Evolutionary conservation across 2,888 invertebrate genomes (phyloP), one percentile per base, ranked within the genome.

Genomic region (Trichacis sp.): DNA sequence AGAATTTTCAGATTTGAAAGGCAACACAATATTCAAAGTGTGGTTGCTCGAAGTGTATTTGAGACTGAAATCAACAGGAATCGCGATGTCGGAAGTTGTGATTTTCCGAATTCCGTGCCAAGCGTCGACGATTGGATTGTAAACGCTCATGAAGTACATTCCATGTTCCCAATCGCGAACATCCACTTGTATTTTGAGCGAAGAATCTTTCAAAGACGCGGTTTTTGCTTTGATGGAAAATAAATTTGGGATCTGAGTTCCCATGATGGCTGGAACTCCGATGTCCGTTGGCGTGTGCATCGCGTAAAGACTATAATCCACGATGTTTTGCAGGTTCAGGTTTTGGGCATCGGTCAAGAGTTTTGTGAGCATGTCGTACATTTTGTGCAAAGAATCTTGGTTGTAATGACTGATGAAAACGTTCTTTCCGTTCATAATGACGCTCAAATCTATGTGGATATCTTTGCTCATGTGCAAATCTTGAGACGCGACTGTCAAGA

Each of bases 71-170:
- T 58, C 29, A 78, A 60, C 5, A 0, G 85, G 84, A n/a, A 82
- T 9, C 30, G 68, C 70, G 1, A 66, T 30, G 51, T 86, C 84
- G 6, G 73, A 64, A 0, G 77, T 64, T 2, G 77, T 72, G 2
- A 76, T 69, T 52, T 80, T 78, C 20, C 75, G 72, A 51, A 86
- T 69, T 8, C 85, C 84, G 66, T 87, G 86, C 84, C 83, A 84
- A 19, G 79, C 69, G 66, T 86, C 83, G 2, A 74, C 74, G 46
- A 87, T 72, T 0, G 87, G 85, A 76, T 87, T 86, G 73, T 85
- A 85, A 46, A 85, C 73, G n/a, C 76, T 74, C 64, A 86, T 76
- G 18, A 77, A 79, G 49, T 79, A 75, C 19, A 77, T 75, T 0
- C 76, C 77, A 52, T 84, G 81, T n/a, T 69, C 73, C 81, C 82